A percentile compares a stretch with the other conserved stretches of the same genome.
Evolutionary conservation across 2,113 vertebrate species (phyloP).

Genomic region (Mixornis gularis): DNA sequence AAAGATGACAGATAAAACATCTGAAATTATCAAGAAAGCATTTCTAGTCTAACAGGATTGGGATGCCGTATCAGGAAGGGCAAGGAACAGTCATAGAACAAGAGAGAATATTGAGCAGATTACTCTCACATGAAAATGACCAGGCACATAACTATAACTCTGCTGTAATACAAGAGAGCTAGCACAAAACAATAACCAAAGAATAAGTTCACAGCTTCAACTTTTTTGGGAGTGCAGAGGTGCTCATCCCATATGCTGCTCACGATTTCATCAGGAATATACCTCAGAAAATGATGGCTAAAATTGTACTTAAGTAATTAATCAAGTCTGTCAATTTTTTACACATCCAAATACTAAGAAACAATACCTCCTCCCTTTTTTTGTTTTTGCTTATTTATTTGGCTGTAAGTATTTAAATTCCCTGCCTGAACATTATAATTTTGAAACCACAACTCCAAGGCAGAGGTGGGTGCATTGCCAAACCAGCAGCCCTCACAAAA

Average conservation of each 20-base stretch:
- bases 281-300: not conserved
- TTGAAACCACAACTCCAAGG: not conserved
- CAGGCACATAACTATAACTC: not conserved
- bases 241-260: not conserved
- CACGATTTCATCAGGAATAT: not conserved
- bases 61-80: not conserved
- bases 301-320: not conserved
- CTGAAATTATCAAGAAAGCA: not conserved
- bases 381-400: not conserved
- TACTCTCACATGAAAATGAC: not conserved
- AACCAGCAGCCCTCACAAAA: not conserved
- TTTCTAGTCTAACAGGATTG: not conserved
- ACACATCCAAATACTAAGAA: not conserved
- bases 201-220: not conserved
- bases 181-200: not conserved
- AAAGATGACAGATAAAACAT: not conserved
- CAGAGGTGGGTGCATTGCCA: not conserved
- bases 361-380: accelerated
- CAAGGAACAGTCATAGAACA: not conserved
- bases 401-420: not conserved
- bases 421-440: not conserved
- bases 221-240: not conserved
- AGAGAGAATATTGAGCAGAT: not conserved
- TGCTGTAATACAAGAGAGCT: not conserved
- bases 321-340: not conserved